These are phyloP conservation scores for Mercenaria mercenaria DNA, from an alignment of 1,140 invertebrate genomes.

Conservation along the genomic window DNA sequence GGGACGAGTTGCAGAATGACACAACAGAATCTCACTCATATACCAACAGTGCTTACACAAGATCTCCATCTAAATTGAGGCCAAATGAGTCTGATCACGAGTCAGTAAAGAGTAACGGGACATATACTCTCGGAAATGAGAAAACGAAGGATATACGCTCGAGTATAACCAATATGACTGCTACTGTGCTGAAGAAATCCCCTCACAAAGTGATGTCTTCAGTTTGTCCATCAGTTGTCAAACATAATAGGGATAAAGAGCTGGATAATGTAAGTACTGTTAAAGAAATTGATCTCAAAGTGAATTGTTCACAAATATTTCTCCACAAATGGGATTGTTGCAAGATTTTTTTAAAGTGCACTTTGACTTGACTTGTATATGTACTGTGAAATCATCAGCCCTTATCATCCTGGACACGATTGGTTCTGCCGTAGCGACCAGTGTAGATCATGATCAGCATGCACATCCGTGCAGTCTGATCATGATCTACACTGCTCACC, in stretches of 20 bases:
- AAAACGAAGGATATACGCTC: not conserved
- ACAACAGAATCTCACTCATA: not conserved
- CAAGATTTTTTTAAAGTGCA: no score
- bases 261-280: not conserved
- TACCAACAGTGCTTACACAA: not conserved
- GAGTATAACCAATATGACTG: constrained; percentile 26
- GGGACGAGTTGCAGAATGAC: not conserved
- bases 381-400: no score
- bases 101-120: constrained; percentile 59
- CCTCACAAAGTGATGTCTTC: constrained; percentile 10
- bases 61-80: not conserved
- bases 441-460: no score
- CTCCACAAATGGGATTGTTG: no score
- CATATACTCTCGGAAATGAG: constrained; percentile 39
- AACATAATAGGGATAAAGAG: not conserved
- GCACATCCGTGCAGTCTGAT: no score
- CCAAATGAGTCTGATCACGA: not conserved
- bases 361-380: no score
- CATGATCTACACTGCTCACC: no score
- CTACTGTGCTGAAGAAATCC: constrained; percentile 19
- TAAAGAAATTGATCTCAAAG: not conserved
- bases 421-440: no score
- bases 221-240: not conserved
- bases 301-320: no score
- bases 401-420: no score